phyloP scores from a whole-genome alignment of 2,797 vertebrate genomes.

The Hippopotamyrus pictus region DNA sequence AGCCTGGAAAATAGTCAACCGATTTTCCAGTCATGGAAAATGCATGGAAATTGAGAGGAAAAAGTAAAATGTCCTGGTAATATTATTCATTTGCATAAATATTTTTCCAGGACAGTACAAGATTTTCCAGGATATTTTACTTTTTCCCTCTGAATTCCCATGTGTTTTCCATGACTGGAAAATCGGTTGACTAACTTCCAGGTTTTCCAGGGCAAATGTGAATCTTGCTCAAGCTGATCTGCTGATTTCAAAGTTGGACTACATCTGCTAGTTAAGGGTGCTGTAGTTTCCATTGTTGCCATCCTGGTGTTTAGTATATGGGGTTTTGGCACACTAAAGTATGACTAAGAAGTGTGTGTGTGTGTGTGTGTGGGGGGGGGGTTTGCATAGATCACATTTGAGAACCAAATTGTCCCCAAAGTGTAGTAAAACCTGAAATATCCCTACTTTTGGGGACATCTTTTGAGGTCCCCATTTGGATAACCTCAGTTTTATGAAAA shows the following conservation, averaged over 20 bases:
- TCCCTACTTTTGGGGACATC: no score
- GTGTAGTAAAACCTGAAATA: no score
- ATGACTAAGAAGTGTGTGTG: background rate
- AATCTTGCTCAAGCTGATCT: background rate
- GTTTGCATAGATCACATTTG: no score
- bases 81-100: background rate
- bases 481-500: no score
- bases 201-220: background rate
- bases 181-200: background rate
- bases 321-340: background rate
- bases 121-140: background rate
- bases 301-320: background rate
- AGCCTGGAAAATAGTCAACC: background rate
- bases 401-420: no score
- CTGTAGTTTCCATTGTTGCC: background rate
- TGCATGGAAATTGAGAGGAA: background rate
- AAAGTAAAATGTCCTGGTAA: background rate
- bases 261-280: background rate
- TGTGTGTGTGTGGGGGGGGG: background rate
- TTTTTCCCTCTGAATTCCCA: background rate
- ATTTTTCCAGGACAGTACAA: background rate
- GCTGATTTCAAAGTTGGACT: background rate
- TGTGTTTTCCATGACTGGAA: background rate
- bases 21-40: background rate
- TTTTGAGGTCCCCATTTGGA: no score